Base-by-base conservation (phyloP, 2,888 invertebrate species). In the Neoscelio sp. region DNA sequence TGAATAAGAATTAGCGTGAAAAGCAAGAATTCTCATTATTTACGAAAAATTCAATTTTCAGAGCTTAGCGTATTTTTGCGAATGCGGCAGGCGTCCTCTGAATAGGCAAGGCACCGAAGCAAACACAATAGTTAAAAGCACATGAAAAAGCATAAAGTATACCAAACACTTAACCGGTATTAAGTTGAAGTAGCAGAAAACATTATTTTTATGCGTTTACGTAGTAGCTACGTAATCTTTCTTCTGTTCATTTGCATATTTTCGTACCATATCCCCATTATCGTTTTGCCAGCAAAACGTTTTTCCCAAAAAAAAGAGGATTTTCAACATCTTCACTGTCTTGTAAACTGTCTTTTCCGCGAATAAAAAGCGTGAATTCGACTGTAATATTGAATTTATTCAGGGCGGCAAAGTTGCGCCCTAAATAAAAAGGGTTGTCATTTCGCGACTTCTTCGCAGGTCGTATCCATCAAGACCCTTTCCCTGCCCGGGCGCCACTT, bases 361-460 rank as follows among this genome's bases (percentile, higher is more conserved):
- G 48, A 26, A n/a, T n/a, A 23, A 23, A 13, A 13, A 38, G 42
- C 10, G 50, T 12, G 73, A 65, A 78, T 76, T 78, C 50, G 60
- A 80, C 80, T 82, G 84, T 84, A 84, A 89, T 89, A 89, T 89
- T 88, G 87, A 86, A 89, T 89, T 89, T 89, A 88, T 87, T 87
- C 87, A 85, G 83, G 82, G 85, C 82, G 83, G 77, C 80, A 82
- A 89, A 88, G 85, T 88, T 87, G 83, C 83, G 84, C 86, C 85
- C 87, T 88, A 89, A 90, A 89, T 89, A 89, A 90, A 90, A 90
- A 89, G 89, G 89, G 88, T 90, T 90, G 84, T 89, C 89, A 85
- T 85, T 84, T 84, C 70, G 75, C 68, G 33, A 77, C 56, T 76
- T 70, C 50, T 44, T 54, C 48, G 38, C 52, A 54, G 56, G 15